Evolutionary conservation across 1,140 invertebrate genomes (phyloP), one percentile per base, ranked within the genome.

Genomic region (Capitella teleta): DNA sequence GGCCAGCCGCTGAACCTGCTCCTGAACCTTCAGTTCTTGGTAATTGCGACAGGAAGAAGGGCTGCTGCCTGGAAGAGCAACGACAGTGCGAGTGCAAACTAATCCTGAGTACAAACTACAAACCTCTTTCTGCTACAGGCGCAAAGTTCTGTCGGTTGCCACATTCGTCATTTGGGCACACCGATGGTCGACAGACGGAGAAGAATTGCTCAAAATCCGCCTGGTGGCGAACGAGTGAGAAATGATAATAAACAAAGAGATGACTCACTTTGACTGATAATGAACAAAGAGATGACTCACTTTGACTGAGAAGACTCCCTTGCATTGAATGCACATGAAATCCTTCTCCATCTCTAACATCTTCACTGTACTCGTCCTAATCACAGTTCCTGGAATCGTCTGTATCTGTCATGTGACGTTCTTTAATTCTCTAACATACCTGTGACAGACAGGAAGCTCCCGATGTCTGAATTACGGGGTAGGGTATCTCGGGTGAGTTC

Each of bases 11-110:
- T 81, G 79, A 10, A 84, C 76, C 74, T 84, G 82, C 61, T 87
- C 84, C 78, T 85, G 68, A n/a, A 77, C 77, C 76, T 87, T 89
- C 18, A 93, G 80, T 78, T 93, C 88, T 73, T 92, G 88, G 72
- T 87, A 91, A 75, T 93, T 88, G 56, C 81, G 81, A 63, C 80
- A 88, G 61, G 83, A 79, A 47, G 78, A 73, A 56, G 79, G 76
- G 25, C 56, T 56, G 28, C 56, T 48, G 47, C 59, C 68, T 70
- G 42, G 14, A 21, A 32, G 19, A 28, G 14, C 12, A 25, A 21
- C 5, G 21, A n/a, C n/a, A n/a, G n/a, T n/a, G n/a, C n/a, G n/a
- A n/a, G n/a, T n/a, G n/a, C n/a, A n/a, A n/a, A n/a, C 19, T 40
- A 2, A 24, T 40, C n/a, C 4, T 40, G 2, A n/a, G 6, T 0